phyloP scores from a whole-genome alignment of 2,888 invertebrate genomes.

The Harpalus rufipes region DNA sequence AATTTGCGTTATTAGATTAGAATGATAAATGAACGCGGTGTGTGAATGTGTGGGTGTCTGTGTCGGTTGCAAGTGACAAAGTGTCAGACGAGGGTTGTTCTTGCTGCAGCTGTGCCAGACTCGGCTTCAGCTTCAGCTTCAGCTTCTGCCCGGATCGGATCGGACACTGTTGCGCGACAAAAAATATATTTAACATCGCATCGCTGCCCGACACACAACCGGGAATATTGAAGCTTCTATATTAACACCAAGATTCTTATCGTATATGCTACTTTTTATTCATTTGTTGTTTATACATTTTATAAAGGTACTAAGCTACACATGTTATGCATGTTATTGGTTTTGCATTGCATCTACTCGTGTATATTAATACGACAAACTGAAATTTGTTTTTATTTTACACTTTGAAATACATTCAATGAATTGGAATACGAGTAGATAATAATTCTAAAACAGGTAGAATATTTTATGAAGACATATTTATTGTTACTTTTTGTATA shows the following conservation, averaged over 20 bases:
- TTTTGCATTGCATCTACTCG: no score
- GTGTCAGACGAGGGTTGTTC: constrained; percentile 56
- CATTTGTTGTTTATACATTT: background rate
- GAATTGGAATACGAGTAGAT: no score
- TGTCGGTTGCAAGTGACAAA: constrained; percentile 58
- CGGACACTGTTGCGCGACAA: constrained; percentile 18
- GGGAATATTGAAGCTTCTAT: constrained; percentile 11
- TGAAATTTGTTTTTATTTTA: no score
- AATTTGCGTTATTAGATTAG: constrained; percentile 66
- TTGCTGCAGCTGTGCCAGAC: constrained; percentile 54
- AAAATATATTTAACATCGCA: constrained; percentile 32
- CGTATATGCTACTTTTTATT: background rate
- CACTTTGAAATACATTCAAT: no score
- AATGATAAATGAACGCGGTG: constrained; percentile 64
- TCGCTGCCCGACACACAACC: constrained; percentile 4
- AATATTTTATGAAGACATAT: no score
- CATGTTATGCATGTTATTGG: no score
- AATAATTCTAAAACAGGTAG: no score
- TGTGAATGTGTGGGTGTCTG: background rate
- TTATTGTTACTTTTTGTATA: no score
- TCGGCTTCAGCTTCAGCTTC: no score
- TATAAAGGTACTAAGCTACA: background rate
- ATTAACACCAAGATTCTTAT: constrained; percentile 2
- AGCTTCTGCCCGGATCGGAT: background rate
- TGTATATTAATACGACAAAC: no score